Evolutionary conservation across 2,888 invertebrate genomes (phyloP), one percentile per base, ranked within the genome.

Genomic region (Drosophila borborema): DNA sequence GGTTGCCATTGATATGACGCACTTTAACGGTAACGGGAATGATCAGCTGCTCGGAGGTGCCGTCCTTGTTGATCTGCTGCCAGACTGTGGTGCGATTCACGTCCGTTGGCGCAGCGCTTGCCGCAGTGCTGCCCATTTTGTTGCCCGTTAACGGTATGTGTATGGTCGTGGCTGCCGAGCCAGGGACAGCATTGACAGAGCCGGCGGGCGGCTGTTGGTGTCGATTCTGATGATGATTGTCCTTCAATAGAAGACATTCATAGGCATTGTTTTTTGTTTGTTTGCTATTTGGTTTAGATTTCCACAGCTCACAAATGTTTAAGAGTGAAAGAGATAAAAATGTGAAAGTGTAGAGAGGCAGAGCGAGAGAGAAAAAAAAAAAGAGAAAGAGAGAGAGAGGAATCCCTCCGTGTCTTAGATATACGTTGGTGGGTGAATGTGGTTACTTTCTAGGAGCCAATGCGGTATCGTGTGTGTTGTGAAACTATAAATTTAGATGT

Each of bases 51-150:
- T 91, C 92, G 62, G 90, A 86, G 45, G 80, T 88, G 55, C 89
- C 92, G 74, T 94, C 94, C 87, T 96, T 96, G 92, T 97, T 97
- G 16, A 97, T 96, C 93, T 97, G 97, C 91, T 97, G 97, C 99
- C 99, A 99, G 90, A 99, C 97, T 40, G 98, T 97, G 36, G 97
- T 97, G 92, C 97, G 97, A 91, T 98, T 97, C 65, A 99, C 97
- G 93, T 99, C 99, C 92, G 99, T 98, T 8, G 98, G 96, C 91
- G 98, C 97, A 96, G 95, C 76, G 97, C 93, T 2, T 97, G 97
- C 20, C 45, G 62, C 34, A 49, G 40, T 49, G 69, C 62, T 74
- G 59, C 62, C 60, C 61, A 59, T 28, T 31, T 66, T 77, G 48
- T 49, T 49, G 46, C 86, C 86, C 61, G 97, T 96, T 83, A 98